Evolutionary conservation across 1,140 invertebrate species (phyloP).

Genomic region (Temnothorax curvispinosus): DNA sequence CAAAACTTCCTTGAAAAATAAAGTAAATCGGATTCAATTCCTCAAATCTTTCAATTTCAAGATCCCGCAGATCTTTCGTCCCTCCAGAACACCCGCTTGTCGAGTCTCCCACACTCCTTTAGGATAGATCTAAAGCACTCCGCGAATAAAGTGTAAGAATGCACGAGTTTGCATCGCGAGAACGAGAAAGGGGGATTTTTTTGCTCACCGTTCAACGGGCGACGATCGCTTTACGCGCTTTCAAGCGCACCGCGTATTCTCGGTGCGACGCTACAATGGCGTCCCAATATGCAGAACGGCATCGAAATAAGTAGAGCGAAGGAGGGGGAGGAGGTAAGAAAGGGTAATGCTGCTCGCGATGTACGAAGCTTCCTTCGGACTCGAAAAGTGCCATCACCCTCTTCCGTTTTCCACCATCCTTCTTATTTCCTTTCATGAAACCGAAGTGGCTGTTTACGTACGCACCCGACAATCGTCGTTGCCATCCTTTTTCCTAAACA

Average conservation of each 20-base stretch:
- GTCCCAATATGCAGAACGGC: slow-evolving; percentile 54
- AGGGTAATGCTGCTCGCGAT: slow-evolving; percentile 41
- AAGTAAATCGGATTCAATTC: slow-evolving; percentile 30
- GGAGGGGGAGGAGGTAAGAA: not conserved
- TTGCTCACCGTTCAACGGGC: slow-evolving; percentile 52
- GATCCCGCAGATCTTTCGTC: slow-evolving; percentile 34
- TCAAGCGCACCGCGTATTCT: slow-evolving; percentile 58
- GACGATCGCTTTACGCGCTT: slow-evolving; percentile 61
- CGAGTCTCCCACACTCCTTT: slow-evolving; percentile 27
- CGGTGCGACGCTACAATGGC: slow-evolving; percentile 54
- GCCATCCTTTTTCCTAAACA: slow-evolving; percentile 30
- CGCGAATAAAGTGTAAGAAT: slow-evolving; percentile 59
- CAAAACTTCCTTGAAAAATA: slow-evolving; percentile 9
- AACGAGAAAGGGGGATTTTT: slow-evolving; percentile 53
- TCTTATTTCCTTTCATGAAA: slow-evolving; percentile 56
- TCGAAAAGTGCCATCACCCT: slow-evolving; percentile 54
- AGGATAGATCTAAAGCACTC: slow-evolving; percentile 49
- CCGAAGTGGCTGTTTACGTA: slow-evolving; percentile 55
- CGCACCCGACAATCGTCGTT: slow-evolving; percentile 40
- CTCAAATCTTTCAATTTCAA: slow-evolving; percentile 48
- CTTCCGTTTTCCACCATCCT: slow-evolving; percentile 52
- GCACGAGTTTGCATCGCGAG: slow-evolving; percentile 48
- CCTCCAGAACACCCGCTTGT: slow-evolving; percentile 15
- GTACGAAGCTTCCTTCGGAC: slow-evolving; percentile 46
- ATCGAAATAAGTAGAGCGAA: slow-evolving; percentile 44